Evolutionary conservation across 2,797 vertebrate species (phyloP).

Genomic region (Urosaurus nigricauda): DNA sequence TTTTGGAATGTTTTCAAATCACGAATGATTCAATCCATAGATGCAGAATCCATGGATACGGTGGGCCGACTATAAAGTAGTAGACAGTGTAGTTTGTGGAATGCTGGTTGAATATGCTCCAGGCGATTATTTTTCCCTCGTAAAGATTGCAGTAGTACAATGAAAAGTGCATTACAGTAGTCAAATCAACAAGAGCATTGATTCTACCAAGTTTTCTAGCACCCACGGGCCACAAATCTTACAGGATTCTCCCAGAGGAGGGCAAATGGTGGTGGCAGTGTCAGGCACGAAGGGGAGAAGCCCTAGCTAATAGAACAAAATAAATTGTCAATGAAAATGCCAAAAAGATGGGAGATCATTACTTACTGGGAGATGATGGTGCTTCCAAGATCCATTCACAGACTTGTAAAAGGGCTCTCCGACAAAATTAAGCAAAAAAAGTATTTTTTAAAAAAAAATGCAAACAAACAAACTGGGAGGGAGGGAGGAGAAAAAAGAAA

Average conservation of each 20-base stretch:
- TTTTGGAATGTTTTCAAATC: too few species aligned
- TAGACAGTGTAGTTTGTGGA: not conserved
- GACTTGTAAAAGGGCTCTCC: conserved; percentile 49
- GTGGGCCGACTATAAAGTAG: not conserved
- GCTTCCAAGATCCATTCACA: conserved; percentile 44
- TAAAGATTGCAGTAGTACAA: not conserved
- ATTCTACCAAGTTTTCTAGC: not conserved
- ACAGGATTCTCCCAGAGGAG: not conserved
- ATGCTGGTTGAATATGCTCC: not conserved
- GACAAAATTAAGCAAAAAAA: conserved; percentile 37
- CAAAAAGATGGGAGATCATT: not conserved
- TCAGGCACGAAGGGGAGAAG: not conserved
- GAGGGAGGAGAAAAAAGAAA: conserved; percentile 4
- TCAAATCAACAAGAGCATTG: not conserved
- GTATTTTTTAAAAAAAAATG: not conserved
- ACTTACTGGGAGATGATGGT: conserved; percentile 57
- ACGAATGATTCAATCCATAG: too few species aligned
- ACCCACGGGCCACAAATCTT: not conserved
- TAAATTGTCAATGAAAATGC: not conserved
- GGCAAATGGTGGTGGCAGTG: not conserved
- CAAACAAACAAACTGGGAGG: conserved; percentile 17
- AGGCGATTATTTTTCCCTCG: not conserved
- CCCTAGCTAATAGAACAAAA: not conserved
- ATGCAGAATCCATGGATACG: too few species aligned
- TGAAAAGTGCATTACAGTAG: not conserved